Percentiles rank a stretch among this genome's conserved stretches.
These are phyloP conservation scores for Terrapene triunguis DNA, from an alignment of 2,113 vertebrate species.

Conservation along the genomic window DNA sequence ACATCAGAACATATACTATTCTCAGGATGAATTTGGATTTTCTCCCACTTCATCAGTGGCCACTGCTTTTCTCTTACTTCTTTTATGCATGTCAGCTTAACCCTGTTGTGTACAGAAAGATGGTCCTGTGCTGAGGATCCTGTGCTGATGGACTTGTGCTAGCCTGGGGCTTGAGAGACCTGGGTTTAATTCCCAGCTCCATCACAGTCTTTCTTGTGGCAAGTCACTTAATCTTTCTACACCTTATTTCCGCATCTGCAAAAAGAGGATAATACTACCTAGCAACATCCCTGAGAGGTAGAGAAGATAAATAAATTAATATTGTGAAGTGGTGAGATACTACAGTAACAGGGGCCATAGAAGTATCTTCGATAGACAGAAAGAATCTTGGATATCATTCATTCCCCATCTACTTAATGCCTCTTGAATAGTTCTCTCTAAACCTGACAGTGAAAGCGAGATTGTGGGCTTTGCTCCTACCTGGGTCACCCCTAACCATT, in stretches of 20 bases:
- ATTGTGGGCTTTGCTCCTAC: not conserved
- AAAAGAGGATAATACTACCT: not conserved
- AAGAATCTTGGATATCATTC: not conserved
- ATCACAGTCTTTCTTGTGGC: not conserved
- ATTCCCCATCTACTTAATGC: not conserved
- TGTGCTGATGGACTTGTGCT: not conserved
- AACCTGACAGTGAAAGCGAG: not conserved
- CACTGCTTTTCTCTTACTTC: not conserved
- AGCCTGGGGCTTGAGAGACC: not conserved
- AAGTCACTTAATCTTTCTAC: fast-evolving
- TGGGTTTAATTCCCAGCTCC: not conserved
- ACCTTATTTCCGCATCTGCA: not conserved
- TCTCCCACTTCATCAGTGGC: not conserved
- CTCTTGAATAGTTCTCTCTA: not conserved
- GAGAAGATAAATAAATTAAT: not conserved
- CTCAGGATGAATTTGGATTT: not conserved
- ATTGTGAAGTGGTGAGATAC: not conserved
- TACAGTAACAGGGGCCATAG: not conserved
- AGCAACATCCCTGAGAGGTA: not conserved
- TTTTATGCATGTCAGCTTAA: not conserved
- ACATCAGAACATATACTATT: not conserved
- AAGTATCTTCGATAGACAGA: not conserved
- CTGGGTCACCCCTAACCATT: not conserved
- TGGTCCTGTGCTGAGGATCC: not conserved
- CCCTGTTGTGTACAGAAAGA: not conserved